phyloP scores from a whole-genome alignment of 2,797 vertebrate genomes.

The Halcyon smyrnensis region DNA sequence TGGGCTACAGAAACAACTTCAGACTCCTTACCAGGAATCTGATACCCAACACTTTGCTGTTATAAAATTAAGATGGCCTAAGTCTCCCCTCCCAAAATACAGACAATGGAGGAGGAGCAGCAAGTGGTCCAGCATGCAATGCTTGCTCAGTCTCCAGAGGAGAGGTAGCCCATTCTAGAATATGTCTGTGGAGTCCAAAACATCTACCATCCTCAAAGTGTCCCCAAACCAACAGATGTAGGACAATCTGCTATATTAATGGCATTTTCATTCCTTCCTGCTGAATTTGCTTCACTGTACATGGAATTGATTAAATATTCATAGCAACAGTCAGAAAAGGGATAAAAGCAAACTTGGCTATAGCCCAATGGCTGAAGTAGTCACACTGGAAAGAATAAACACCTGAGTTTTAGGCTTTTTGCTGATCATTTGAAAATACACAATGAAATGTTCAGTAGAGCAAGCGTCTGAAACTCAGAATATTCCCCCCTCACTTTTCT shows the following conservation, averaged over 20 bases:
- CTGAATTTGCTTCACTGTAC: constrained; percentile 26
- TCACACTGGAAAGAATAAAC: background rate
- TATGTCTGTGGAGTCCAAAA: background rate
- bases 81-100: background rate
- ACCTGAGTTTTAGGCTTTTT: background rate
- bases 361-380: background rate
- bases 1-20: background rate
- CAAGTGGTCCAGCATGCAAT: background rate
- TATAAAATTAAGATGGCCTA: background rate
- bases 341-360: constrained; percentile 69
- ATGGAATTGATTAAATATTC: constrained; percentile 60
- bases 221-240: constrained; percentile 20
- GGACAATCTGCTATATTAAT: constrained; percentile 16
- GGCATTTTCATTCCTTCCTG: constrained; percentile 34
- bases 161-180: background rate
- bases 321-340: constrained; percentile 37
- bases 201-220: constrained; percentile 34
- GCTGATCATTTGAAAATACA: background rate
- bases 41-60: background rate
- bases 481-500: background rate
- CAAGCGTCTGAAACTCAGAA: background rate
- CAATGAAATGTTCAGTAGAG: background rate
- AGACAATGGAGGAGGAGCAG: background rate
- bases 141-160: background rate
- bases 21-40: background rate